phyloP scores from a whole-genome alignment of 2,888 invertebrate genomes.

The Hesperia comma region DNA sequence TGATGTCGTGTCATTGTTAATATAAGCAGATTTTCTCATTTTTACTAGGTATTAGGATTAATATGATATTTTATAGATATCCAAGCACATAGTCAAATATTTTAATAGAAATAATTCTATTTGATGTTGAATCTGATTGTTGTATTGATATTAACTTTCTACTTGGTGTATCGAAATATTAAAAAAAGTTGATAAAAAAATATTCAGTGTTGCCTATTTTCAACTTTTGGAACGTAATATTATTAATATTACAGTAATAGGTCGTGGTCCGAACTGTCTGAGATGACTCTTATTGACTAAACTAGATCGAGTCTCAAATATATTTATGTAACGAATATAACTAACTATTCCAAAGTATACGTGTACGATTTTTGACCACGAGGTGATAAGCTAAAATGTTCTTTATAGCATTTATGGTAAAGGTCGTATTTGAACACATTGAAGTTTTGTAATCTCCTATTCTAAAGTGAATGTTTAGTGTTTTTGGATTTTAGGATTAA shows the following conservation, averaged over 20 bases:
- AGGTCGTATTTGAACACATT: slow-evolving; percentile 17
- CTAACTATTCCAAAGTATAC: slow-evolving; percentile 19
- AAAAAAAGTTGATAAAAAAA: slow-evolving; percentile 23
- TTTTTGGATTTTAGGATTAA: slow-evolving; percentile 26
- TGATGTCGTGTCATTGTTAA: slow-evolving; percentile 18
- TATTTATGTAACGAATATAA: slow-evolving; percentile 13
- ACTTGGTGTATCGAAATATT: slow-evolving; percentile 15
- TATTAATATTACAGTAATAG: not conserved
- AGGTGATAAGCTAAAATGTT: slow-evolving; percentile 15
- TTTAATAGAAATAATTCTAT: slow-evolving; percentile 24
- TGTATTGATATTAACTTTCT: slow-evolving; percentile 20
- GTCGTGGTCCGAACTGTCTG: too few relatives aligned
- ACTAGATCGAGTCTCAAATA: slow-evolving; percentile 6
- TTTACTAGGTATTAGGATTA: slow-evolving; percentile 15
- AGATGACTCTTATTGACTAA: not conserved
- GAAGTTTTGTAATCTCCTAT: slow-evolving; percentile 17
- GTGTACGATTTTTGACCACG: slow-evolving; percentile 2
- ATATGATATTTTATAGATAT: slow-evolving; percentile 22
- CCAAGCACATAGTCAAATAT: slow-evolving; percentile 29
- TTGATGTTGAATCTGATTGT: slow-evolving; percentile 29
- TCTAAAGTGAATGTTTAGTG: slow-evolving; percentile 16
- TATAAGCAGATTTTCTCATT: slow-evolving; percentile 13
- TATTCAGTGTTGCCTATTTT: slow-evolving; percentile 26
- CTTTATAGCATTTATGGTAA: slow-evolving; percentile 31
- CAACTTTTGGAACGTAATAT: slow-evolving; percentile 13